Evolutionary conservation across 2,888 invertebrate genomes (phyloP), one percentile per base, ranked within the genome.

Genomic region (Nematopogon swammerdamellus): DNA sequence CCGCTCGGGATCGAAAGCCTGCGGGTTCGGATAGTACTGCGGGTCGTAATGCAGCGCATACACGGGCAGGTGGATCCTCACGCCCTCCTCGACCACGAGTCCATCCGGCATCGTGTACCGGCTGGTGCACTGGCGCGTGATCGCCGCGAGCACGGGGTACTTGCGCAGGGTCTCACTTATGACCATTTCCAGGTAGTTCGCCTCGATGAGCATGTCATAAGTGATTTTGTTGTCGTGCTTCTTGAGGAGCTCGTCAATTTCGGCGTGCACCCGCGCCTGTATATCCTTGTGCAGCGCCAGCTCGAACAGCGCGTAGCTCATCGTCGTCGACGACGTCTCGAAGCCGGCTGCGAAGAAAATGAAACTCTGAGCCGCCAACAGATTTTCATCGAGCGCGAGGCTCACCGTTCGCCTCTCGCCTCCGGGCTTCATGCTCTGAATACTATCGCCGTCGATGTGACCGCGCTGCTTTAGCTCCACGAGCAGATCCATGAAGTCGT

Each of bases 281-380:
- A 53, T 58, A 17, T 61, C 54, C 16, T 57, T 57, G 19, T 63
- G 50, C 53, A 67, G 69, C 0, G 71, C 66, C 11, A 71, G 52
- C 45, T 71, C 68, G 19, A 55, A 70, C 17, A 71, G 50, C 1
- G 61, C 57, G 29, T 57, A 64, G 19, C 59, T 57, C 14, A 61
- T 48, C 0, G 67, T 64, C 0, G 60, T 60, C 0, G 70, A 59
- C 2, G 70, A 65, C 0, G 70, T 70, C 17, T 71, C 71, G 45
- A 59, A 71, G 0, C 71, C 71, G 18, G 68, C 70, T 0, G 59
- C 61, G 29, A 70, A 71, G 49, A 86, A 83, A 0, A 80, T 59
- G 25, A 81, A 69, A 10, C 72, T 67, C 51, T 82, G 81, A 0
- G 80, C 74, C 0, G 70, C 68, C 20, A 80, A 52, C 50, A 75